Percentiles rank a stretch among this genome's conserved stretches.
phyloP scores from a whole-genome alignment of 2,888 invertebrate genomes.

The Phyllotreta cruciferae region DNA sequence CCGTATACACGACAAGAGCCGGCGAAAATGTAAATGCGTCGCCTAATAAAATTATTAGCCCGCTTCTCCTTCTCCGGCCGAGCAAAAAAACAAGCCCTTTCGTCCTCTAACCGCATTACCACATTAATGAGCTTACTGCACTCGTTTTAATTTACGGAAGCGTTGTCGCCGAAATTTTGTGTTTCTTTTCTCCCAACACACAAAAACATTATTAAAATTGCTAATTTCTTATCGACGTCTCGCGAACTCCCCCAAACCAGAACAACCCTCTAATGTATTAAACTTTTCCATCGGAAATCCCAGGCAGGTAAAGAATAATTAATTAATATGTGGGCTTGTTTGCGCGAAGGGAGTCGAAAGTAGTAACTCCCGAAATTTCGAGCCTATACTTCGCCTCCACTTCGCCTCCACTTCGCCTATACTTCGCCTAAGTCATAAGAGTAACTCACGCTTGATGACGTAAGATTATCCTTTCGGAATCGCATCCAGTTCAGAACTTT shows the following conservation, averaged over 20 bases:
- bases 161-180: background rate
- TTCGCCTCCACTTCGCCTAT: too few species aligned
- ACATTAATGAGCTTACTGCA: slow-evolving; percentile 16
- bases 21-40: slow-evolving; percentile 20
- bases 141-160: slow-evolving; percentile 14
- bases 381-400: slow-evolving; percentile 16
- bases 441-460: slow-evolving; percentile 13
- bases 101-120: slow-evolving; percentile 7
- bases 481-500: slow-evolving; percentile 28
- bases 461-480: slow-evolving; percentile 20
- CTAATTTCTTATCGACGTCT: too few species aligned
- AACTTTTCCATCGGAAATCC: too few species aligned
- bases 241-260: too few species aligned
- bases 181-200: background rate
- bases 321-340: too few species aligned
- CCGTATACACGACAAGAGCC: slow-evolving; percentile 12
- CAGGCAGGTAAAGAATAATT: too few species aligned
- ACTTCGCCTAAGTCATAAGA: slow-evolving; percentile 20
- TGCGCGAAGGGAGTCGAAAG: too few species aligned
- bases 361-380: slow-evolving; percentile 7
- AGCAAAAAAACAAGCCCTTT: slow-evolving; percentile 12
- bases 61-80: background rate
- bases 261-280: too few species aligned
- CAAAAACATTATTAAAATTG: background rate
- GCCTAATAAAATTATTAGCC: slow-evolving; percentile 18